These are phyloP conservation scores for Neoniphon sammara DNA, from an alignment of 2,797 vertebrate species.

Conservation along the genomic window DNA sequence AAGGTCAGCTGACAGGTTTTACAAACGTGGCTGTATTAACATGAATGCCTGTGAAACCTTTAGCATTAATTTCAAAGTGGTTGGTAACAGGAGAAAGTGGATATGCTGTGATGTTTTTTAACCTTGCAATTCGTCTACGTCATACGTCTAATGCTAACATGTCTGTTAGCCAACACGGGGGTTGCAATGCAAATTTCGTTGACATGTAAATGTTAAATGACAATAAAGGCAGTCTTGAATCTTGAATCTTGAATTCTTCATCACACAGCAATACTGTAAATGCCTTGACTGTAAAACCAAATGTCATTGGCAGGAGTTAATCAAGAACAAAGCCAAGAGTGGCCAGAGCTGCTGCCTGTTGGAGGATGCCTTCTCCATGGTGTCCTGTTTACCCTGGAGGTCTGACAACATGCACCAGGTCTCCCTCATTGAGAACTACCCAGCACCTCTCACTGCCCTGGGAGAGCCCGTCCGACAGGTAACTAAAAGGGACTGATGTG, in stretches of 20 bases:
- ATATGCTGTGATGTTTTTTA: background rate
- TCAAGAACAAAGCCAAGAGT: constrained; percentile 93
- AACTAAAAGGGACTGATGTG: background rate
- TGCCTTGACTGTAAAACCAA: background rate
- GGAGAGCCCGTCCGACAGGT: constrained; percentile 96
- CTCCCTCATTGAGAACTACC: constrained; percentile 95
- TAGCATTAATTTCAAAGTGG: background rate
- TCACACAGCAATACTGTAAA: too few relatives aligned
- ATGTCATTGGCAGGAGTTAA: constrained; percentile 86
- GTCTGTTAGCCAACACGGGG: too few relatives aligned
- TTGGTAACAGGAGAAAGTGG: background rate
- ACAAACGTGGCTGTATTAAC: background rate
- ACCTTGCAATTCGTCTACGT: too few relatives aligned
- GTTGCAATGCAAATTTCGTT: too few relatives aligned
- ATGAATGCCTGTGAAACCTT: background rate
- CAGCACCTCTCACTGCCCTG: constrained; percentile 90
- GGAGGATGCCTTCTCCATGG: constrained; percentile 92
- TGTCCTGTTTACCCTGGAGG: constrained; percentile 90
- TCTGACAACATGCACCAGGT: constrained; percentile 94
- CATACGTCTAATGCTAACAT: too few relatives aligned
- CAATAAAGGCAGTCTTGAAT: too few relatives aligned
- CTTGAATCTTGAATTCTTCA: too few relatives aligned
- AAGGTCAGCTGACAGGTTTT: constrained; percentile 83
- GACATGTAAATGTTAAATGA: too few relatives aligned
- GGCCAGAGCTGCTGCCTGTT: constrained; percentile 90